Base-by-base conservation (phyloP, 2,113 vertebrate species). In the Anoura caudifer region DNA sequence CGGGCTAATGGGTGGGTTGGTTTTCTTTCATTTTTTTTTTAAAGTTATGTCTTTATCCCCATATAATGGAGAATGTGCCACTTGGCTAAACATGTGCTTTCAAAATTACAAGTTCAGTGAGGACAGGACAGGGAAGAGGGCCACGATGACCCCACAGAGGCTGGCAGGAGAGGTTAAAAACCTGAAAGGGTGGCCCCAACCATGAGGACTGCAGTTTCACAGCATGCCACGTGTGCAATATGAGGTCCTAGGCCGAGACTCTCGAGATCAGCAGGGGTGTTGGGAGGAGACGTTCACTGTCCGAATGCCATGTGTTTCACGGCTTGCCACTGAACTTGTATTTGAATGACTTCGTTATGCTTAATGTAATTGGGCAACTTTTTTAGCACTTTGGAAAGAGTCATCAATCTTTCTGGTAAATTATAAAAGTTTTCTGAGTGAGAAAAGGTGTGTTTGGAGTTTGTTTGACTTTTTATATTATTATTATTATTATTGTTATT, bases 311-410 rank as follows among this genome's bases (percentile, higher is more conserved):
- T 26, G 33, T 95, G 87, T 97, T 97, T 41, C 50, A 79, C 96
- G 56, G 24, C 0, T 97, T 92, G 97, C 98, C 95, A 67, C 97
- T 96, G 97, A 97, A 98, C 96, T 97, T 98, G 97, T 97, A 97
- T 97, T 97, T 97, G 97, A 97, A 98, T 98, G 98, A 98, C 98
- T 98, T 96, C 97, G 97, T 97, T 80, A 98, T 87, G 97, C 94
- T 98, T 98, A 96, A 97, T 97, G 67, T 98, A 98, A 98, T 98
- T 98, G 98, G 98, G 98, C 97, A 97, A 98, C 98, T 99, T 99
- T 99, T 99, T 99, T 98, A 99, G 99, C 99, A 99, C 99, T 99
- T 99, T 99, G 98, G 98, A 99, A 98, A 98, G 98, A 98, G 99
- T 98, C 99, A 98, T 99, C 97, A 98, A 98, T 98, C 98, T 98